A percentile compares a stretch with the other conserved stretches of the same genome.
Evolutionary conservation across 2,113 vertebrate species (phyloP).

Genomic region (Dasyurus viverrinus): DNA sequence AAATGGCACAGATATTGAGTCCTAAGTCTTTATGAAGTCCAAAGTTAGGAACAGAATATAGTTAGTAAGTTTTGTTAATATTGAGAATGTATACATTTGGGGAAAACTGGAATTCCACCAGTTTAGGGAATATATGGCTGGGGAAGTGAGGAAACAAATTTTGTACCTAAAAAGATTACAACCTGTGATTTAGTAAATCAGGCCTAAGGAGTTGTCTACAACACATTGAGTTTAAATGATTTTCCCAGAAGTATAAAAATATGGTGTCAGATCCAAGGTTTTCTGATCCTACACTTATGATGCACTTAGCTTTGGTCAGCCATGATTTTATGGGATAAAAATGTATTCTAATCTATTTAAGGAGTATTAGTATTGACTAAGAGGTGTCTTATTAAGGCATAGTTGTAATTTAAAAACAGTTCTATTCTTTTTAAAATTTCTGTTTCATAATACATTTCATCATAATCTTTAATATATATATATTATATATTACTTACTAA

Average conservation of each 20-base stretch:
- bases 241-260: background rate
- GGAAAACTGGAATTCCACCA: background rate
- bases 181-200: background rate
- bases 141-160: background rate
- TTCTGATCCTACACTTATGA: no score
- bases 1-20: background rate
- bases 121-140: background rate
- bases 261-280: background rate
- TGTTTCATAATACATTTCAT: no score
- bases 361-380: no score
- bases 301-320: no score
- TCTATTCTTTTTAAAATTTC: no score
- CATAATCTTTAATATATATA: no score
- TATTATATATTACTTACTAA: no score
- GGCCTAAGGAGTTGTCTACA: background rate
- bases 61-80: background rate
- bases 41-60: background rate
- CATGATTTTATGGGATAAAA: no score
- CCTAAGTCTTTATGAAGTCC: background rate
- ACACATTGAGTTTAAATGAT: background rate
- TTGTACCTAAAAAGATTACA: background rate
- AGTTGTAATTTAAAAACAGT: no score
- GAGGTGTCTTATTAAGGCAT: no score
- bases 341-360: no score
- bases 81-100: background rate